Evolutionary conservation across 30 jellyfish, hydroid and myxozoan species (phyloP).

Genomic region (Mastigias papua): DNA sequence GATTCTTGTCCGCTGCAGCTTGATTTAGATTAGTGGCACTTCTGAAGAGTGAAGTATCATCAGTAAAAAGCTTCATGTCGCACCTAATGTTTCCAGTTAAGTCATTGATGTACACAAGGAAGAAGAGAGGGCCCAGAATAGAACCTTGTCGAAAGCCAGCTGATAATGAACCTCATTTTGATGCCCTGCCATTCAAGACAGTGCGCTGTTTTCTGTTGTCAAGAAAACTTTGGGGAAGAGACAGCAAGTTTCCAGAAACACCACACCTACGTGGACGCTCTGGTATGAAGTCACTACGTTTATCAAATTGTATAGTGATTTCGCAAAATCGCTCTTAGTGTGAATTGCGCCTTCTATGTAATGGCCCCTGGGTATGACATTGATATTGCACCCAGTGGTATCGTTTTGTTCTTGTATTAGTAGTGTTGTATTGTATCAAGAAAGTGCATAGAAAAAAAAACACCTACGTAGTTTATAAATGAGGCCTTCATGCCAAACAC

Average conservation of each 20-base stretch:
- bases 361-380: no score
- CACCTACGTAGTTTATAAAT: background rate
- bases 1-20: background rate
- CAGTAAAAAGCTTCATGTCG: background rate
- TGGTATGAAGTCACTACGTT: no score
- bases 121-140: background rate
- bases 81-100: background rate
- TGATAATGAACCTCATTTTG: background rate
- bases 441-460: no score
- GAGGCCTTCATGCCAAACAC: conserved; percentile 48
- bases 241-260: conserved; percentile 2
- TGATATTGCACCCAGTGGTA: no score
- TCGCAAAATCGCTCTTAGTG: no score
- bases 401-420: no score
- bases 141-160: conserved; percentile 3
- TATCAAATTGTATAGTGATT: no score
- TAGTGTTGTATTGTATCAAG: no score
- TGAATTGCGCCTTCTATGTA: no score
- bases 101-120: background rate
- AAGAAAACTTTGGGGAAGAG: background rate
- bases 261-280: no score
- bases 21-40: background rate
- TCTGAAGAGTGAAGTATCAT: background rate
- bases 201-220: background rate
- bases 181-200: background rate